Evolutionary conservation across 2,888 invertebrate genomes (phyloP), one percentile per base, ranked within the genome.

Genomic region (Acanthacorydalis orientalis): DNA sequence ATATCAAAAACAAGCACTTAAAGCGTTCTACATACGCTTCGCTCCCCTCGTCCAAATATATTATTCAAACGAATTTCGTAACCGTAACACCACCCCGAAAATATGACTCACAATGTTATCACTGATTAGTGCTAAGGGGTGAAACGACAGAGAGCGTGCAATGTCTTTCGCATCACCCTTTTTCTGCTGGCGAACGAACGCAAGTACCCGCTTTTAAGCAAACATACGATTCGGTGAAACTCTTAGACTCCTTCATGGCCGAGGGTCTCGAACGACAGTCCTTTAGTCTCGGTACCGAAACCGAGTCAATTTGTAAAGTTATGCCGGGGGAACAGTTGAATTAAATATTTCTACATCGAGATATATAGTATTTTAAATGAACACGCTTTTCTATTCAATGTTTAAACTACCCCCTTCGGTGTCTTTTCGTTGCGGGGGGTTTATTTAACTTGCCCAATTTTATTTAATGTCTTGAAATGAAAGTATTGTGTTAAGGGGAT

Each of bases 381-480:
- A 43, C 15, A 38, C 9, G 14, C 38, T 4, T 9, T n/a, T 23
- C 23, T 23, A 15, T 38, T 14, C 9, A 38, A 38, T 38, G 38
- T 3, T 38, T 14, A 9, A 38, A 38, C 38, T 38, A 38, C 38
- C 38, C 38, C 38, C 38, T n/a, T 38, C 15, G 15, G 38, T 15
- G 14, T 38, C 38, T 15, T 38, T 38, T 38, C 38, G 10, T 15
- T 38, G 43, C 37, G 45, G 14, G 44, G 35, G 15, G 10, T 45
- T 45, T 45, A 45, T 45, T 45, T 45, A 45, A 45, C 38, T 45
- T 38, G 31, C 23, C 45, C 45, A 45, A 38, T 45, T 45, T 45
- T 45, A 45, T 45, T 45, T 45, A 45, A 45, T 45, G 45, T 45
- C 38, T 37, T 16, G 38, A 38, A 43, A 43, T 43, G 31, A 43